Evolutionary conservation across 1,140 invertebrate species (phyloP).

Genomic region (Drosophila bocqueti): DNA sequence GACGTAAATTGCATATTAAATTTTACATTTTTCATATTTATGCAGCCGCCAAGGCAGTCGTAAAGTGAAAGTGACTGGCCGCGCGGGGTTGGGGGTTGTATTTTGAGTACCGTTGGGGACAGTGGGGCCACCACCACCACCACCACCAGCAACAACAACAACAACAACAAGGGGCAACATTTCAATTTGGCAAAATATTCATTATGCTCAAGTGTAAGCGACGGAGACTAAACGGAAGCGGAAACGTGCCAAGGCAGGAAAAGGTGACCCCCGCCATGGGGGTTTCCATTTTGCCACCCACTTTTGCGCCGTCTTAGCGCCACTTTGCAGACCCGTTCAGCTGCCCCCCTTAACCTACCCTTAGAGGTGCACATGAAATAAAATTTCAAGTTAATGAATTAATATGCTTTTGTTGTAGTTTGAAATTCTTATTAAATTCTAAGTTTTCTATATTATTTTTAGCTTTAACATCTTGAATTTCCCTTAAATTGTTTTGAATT

Average conservation of each 20-base stretch:
- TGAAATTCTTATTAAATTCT: not conserved
- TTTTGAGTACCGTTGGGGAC: conserved; percentile 2
- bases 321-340: not conserved
- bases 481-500: not conserved
- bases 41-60: conserved; percentile 67
- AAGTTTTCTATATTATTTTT: too few relatives aligned
- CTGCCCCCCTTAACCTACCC: not conserved
- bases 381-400: not conserved
- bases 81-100: not conserved
- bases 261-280: conserved; percentile 46
- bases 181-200: conserved; percentile 81
- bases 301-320: conserved; percentile 2
- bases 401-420: not conserved
- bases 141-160: conserved; percentile 1
- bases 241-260: conserved; percentile 66
- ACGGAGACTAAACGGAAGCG: conserved; percentile 72
- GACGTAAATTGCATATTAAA: conserved; percentile 83
- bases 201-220: conserved; percentile 76
- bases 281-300: not conserved
- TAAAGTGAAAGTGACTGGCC: conserved; percentile 77
- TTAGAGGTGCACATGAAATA: not conserved
- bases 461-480: not conserved
- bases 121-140: not conserved
- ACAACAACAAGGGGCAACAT: conserved; percentile 66
- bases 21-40: conserved; percentile 83